phyloP scores from a whole-genome alignment of 2,113 vertebrate genomes.

The Merops nubicus region DNA sequence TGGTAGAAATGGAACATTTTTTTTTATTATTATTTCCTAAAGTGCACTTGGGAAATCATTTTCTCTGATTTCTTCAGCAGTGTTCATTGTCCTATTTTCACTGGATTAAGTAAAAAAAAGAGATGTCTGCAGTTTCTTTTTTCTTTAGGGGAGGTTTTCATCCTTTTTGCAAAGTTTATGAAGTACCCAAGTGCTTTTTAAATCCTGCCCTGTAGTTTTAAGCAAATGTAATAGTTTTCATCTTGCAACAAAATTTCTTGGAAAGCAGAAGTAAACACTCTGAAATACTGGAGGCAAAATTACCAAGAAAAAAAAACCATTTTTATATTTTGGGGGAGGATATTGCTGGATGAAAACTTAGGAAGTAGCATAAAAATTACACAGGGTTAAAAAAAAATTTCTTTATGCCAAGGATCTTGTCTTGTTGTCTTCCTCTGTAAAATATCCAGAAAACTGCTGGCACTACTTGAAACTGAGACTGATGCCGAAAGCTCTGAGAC shows the following conservation, averaged over 20 bases:
- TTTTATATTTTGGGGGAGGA: neutral
- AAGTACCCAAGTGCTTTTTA: neutral
- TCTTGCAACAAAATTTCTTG: neutral
- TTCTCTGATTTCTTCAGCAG: neutral
- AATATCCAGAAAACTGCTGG: neutral
- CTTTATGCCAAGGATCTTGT: neutral
- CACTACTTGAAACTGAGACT: neutral
- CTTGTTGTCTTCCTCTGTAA: constrained; percentile 5
- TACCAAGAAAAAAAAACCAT: neutral
- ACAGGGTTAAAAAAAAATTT: neutral
- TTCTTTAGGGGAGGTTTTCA: neutral
- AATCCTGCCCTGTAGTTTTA: neutral
- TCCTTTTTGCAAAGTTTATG: neutral
- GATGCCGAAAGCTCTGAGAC: neutral
- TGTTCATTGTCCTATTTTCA: neutral
- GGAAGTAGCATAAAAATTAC: neutral
- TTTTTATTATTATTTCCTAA: neutral
- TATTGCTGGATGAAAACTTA: neutral
- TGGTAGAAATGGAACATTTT: neutral
- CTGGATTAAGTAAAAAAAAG: neutral
- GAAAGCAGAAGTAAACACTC: neutral
- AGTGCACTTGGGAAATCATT: neutral
- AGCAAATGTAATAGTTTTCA: neutral
- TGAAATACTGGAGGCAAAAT: neutral
- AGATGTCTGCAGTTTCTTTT: neutral